A percentile compares a stretch with the other conserved stretches of the same genome.
Conservation (phyloP, 2,888 invertebrate genomes). For the Cantharis nigra region DNA sequence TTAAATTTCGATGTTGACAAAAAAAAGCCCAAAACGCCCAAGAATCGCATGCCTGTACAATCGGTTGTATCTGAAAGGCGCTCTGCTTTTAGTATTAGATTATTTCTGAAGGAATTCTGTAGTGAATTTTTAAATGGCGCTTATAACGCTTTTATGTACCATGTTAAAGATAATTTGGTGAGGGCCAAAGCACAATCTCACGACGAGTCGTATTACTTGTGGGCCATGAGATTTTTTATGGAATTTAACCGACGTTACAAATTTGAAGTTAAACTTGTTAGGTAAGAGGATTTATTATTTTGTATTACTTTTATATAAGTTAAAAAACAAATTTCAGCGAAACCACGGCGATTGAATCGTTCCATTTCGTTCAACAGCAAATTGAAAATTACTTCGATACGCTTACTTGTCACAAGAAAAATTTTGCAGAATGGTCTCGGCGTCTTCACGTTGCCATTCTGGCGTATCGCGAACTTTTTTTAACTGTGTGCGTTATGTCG, state of each 20-base stretch:
- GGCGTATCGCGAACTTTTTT: conserved; percentile 81
- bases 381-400: conserved; percentile 84
- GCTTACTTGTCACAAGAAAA: conserved; percentile 85
- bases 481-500: conserved; percentile 84
- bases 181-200: conserved; percentile 73
- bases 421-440: conserved; percentile 79
- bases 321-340: conserved; percentile 68
- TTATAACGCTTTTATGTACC: conserved; percentile 91
- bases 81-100: conserved; percentile 86
- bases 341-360: conserved; percentile 88
- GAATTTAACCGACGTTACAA: conserved; percentile 91
- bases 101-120: conserved; percentile 93
- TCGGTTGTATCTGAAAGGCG: conserved; percentile 69
- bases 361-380: conserved; percentile 94
- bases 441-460: conserved; percentile 84
- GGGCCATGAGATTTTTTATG: conserved; percentile 96
- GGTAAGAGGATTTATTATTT: conserved; percentile 61
- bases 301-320: conserved; percentile 4
- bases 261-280: conserved; percentile 85
- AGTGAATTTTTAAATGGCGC: conserved; percentile 89
- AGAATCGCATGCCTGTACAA: conserved; percentile 75
- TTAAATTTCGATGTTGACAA: conserved; percentile 81
- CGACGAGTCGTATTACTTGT: conserved; percentile 93
- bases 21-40: conserved; percentile 71
- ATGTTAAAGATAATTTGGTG: conserved; percentile 78